phyloP scores from a whole-genome alignment of 1,140 invertebrate genomes.

The Cotesia typhae region DNA sequence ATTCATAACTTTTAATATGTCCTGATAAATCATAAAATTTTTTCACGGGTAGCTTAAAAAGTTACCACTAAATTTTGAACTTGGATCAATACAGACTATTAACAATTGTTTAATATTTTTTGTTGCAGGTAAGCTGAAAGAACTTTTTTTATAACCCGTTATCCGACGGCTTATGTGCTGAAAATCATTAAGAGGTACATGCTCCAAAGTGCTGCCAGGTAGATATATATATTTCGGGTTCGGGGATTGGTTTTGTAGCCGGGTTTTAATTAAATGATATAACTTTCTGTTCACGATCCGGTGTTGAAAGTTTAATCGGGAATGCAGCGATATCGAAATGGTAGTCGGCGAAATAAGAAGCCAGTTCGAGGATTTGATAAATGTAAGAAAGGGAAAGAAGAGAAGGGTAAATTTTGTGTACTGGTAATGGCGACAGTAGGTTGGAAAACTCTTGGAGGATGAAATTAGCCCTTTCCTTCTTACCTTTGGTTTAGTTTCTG shows the following conservation, averaged over 20 bases:
- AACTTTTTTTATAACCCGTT: no score
- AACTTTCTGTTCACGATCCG: slow-evolving; percentile 17
- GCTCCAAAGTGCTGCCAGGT: no score
- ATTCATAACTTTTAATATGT: no score
- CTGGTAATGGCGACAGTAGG: slow-evolving; percentile 11
- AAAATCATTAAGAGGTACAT: no score
- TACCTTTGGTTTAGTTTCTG: not conserved
- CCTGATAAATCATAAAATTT: no score
- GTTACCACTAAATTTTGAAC: no score
- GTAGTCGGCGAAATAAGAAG: slow-evolving; percentile 8
- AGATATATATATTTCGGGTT: not conserved
- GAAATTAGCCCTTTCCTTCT: slow-evolving; percentile 33
- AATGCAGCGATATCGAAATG: slow-evolving; percentile 32
- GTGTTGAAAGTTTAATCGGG: slow-evolving; percentile 17
- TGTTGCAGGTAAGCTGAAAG: no score
- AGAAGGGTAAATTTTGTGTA: not conserved
- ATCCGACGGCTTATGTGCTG: no score
- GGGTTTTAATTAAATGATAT: slow-evolving; percentile 24
- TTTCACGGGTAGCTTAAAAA: no score
- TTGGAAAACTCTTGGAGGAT: slow-evolving; percentile 27
- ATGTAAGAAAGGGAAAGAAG: not conserved
- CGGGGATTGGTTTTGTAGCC: not conserved
- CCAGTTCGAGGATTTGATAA: not conserved
- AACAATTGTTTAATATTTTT: no score
- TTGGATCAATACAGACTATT: no score